Percentiles rank a stretch among this genome's conserved stretches.
Evolutionary conservation across 2,113 vertebrate species (phyloP).

Genomic region (Periophthalmodon schlosseri): DNA sequence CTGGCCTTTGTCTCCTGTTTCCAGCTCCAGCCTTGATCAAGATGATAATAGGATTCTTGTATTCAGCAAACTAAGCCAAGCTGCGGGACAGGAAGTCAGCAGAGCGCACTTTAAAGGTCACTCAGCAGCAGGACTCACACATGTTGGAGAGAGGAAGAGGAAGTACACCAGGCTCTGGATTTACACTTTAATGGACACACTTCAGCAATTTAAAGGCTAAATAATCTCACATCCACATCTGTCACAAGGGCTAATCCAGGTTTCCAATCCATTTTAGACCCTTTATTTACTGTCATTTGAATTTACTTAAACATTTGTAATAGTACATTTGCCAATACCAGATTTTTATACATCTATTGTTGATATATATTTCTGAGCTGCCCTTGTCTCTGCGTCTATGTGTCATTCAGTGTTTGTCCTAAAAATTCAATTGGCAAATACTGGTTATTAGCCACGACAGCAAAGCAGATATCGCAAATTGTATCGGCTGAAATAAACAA

Average conservation of each 20-base stretch:
- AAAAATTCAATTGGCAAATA: too few species aligned
- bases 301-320: too few species aligned
- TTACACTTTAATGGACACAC: neutral
- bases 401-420: neutral
- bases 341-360: too few species aligned
- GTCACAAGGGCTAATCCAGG: neutral
- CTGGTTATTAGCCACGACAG: neutral
- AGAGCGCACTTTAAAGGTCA: slow-evolving; percentile 57
- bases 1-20: slow-evolving; percentile 31
- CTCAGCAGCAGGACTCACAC: slow-evolving; percentile 42
- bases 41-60: slow-evolving; percentile 41
- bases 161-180: neutral
- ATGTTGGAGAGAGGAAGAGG: slow-evolving; percentile 1
- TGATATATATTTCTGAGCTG: too few species aligned
- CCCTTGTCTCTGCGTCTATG: too few species aligned
- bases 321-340: too few species aligned
- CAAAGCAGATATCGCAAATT: neutral
- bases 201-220: neutral
- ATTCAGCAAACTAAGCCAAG: slow-evolving; percentile 20
- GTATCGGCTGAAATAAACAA: neutral
- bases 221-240: neutral
- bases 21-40: slow-evolving; percentile 28
- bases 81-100: slow-evolving; percentile 18
- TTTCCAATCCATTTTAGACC: neutral
- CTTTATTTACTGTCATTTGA: too few species aligned